Percentiles rank a stretch among this genome's conserved stretches.
These are phyloP conservation scores for Zaprionus obscuricornis DNA, from an alignment of 2,888 invertebrate genomes.

Conservation along the genomic window DNA sequence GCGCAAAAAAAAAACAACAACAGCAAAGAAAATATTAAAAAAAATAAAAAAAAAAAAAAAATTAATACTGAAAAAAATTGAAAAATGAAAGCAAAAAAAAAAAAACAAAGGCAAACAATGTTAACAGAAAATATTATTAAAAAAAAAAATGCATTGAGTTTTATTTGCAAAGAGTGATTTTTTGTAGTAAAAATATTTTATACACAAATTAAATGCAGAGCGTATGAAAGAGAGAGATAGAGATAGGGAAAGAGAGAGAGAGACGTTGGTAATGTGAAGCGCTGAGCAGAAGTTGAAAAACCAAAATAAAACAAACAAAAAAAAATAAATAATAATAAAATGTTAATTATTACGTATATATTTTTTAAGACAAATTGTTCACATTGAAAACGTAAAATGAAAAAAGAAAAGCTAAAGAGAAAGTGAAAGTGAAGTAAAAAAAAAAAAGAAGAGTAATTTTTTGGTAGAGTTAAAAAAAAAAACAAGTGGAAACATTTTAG, in stretches of 20 bases:
- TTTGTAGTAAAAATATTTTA: conserved; percentile 78
- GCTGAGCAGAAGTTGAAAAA: conserved; percentile 26
- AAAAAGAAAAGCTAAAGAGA: conserved; percentile 7
- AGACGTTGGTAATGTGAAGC: no score
- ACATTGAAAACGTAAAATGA: conserved; percentile 52
- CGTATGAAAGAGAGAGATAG: background rate
- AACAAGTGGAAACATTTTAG: conserved; percentile 38
- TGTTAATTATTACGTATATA: conserved; percentile 80
- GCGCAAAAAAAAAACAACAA: no score
- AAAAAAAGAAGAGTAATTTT: conserved; percentile 7
- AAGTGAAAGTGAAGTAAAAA: conserved; percentile 10
- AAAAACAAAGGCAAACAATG: conserved; percentile 51
- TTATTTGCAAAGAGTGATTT: conserved; percentile 79
- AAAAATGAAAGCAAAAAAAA: conserved; percentile 4
- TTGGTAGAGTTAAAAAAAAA: conserved; percentile 6
- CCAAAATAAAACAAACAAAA: conserved; percentile 20
- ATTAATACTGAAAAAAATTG: no score
- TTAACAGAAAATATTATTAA: conserved; percentile 55
- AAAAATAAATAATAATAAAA: conserved; percentile 54
- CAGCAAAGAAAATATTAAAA: conserved; percentile 4
- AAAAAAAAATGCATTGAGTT: conserved; percentile 63
- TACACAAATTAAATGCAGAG: conserved; percentile 59
- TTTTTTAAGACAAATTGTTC: conserved; percentile 80
- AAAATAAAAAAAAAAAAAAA: conserved; percentile 3
- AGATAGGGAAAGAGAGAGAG: conserved; percentile 9